Base-by-base conservation (phyloP, 53 echinoderm and acorn worm species). In the Mesocentrotus franciscanus region DNA sequence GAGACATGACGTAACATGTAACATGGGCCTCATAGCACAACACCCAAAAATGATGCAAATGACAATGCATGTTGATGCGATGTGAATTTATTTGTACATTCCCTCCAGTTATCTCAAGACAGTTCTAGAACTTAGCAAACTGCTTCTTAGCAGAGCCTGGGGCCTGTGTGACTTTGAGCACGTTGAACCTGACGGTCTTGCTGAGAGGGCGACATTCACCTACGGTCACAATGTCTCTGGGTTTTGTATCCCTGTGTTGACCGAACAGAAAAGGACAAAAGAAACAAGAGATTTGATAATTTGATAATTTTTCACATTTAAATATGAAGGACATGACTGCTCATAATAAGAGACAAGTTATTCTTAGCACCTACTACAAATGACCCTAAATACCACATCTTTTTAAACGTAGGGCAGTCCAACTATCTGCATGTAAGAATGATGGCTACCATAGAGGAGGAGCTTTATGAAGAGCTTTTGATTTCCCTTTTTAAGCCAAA, bases 171-270 rank as follows among this genome's bases (percentile, higher is more conserved):
- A 99, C 99, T 61, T 99, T 99, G 10, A 97, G 96, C 16, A 97
- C 98, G 83, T 99, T 99, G 96, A 99, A 99, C 76, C 98, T 90
- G 20, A 99, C 96, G 4, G 99, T 99, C 97, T 99, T 99, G 96
- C 99, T 99, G 78, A 99, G 97, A 62, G 98, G 99, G 39, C 99
- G 94, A 79, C 98, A 99, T 56, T 98, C 99, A 17, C 98, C 99
- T 14, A 99, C 95, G 2, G 99, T 99, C 85, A 99, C 99, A 27
- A 96, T 90, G 66, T 99, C 99, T 27, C 99, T 97, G 26, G 97
- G 72, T 6, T 96, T 89, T 42, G 98, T 96, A 95, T 99, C 99
- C 97, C 99, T 99, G 97, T 29, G 68, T 13, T 30, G 81, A 33
- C 16, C 18, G 39, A 81, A 18, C 8, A 42, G 20, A 81, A 81